Base-by-base conservation (phyloP, 2,113 vertebrate genomes). In the Lagopus muta region DNA sequence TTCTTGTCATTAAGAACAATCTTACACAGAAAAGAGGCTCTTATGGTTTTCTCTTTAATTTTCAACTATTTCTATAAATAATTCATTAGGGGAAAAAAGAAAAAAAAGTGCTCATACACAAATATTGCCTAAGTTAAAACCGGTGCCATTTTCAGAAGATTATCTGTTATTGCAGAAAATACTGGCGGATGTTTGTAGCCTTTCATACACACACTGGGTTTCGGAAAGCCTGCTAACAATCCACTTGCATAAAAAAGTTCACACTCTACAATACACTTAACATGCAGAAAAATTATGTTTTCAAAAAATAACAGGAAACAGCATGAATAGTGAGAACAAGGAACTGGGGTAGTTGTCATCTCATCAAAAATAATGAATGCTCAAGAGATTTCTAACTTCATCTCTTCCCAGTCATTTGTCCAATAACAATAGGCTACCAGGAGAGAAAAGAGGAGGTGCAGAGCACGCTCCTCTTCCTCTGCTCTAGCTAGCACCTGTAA, bases 361-460 rank as follows among this genome's bases (percentile, higher is more conserved):
- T 97, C 97, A 97, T 98, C 98, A 98, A 98, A 98, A 98, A 98
- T 98, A 98, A 98, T 98, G 98, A 98, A 98, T 96, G 96, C 98
- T 98, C 98, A 93, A 89, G 98, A 98, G 98, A 97, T 79, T 97
- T 97, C 97, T 93, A 95, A 96, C 95, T 97, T 95, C 92, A 85
- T 94, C 89, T 97, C 97, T 97, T 97, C 94, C 94, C 86, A 96
- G 95, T 92, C 97, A 88, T 95, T 97, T 97, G 97, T 96, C 96
- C 95, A 54, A 93, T 96, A 97, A 97, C 97, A 97, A 97, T 64
- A 92, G 96, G 94, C 95, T 95, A 95, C 95, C 90, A 85, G 74
- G 94, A 95, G 88, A 95, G 96, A 96, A 93, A 92, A 89, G 94
- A 89, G 83, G 27, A 70, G 82, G 90, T 24, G 3, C 77, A 91